phyloP scores from a whole-genome alignment of 1,140 invertebrate genomes.

The Helicoverpa zea region DNA sequence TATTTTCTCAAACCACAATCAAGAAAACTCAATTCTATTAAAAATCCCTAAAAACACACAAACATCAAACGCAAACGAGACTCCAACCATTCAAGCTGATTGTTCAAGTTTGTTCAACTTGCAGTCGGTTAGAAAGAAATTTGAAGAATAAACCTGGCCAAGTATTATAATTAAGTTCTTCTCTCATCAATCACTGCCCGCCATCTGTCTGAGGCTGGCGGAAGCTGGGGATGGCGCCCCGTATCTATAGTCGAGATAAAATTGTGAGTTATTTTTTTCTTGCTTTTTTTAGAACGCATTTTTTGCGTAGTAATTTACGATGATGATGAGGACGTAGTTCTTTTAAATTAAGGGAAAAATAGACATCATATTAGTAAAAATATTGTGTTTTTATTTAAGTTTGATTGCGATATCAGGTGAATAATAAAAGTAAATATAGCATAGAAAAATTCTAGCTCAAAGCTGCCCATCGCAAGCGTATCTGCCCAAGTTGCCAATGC shows the following conservation, averaged over 20 bases:
- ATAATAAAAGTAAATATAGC: too few relatives aligned
- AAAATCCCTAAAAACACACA: neutral
- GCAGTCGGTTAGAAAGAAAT: conserved; percentile 46
- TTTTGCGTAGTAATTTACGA: neutral
- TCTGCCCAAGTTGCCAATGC: too few relatives aligned
- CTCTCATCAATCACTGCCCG: conserved; percentile 62
- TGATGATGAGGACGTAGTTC: too few relatives aligned
- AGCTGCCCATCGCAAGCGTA: too few relatives aligned
- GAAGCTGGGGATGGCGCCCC: conserved; percentile 7
- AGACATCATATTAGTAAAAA: too few relatives aligned
- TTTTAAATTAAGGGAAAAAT: too few relatives aligned
- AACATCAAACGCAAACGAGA: neutral
- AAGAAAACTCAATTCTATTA: neutral
- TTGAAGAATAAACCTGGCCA: conserved; percentile 58
- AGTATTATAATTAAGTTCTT: conserved; percentile 63
- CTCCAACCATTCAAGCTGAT: neutral
- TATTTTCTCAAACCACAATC: too few relatives aligned
- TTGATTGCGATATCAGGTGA: too few relatives aligned
- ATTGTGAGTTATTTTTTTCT: neutral
- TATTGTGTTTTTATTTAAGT: too few relatives aligned
- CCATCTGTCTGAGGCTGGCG: conserved; percentile 59
- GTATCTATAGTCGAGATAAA: conserved; percentile 48
- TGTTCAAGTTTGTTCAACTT: conserved; percentile 16
- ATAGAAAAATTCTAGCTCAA: too few relatives aligned
- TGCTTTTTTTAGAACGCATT: neutral